Evolutionary conservation across 2,888 invertebrate genomes (phyloP).

Genomic region (Drosophila mayaguana): DNA sequence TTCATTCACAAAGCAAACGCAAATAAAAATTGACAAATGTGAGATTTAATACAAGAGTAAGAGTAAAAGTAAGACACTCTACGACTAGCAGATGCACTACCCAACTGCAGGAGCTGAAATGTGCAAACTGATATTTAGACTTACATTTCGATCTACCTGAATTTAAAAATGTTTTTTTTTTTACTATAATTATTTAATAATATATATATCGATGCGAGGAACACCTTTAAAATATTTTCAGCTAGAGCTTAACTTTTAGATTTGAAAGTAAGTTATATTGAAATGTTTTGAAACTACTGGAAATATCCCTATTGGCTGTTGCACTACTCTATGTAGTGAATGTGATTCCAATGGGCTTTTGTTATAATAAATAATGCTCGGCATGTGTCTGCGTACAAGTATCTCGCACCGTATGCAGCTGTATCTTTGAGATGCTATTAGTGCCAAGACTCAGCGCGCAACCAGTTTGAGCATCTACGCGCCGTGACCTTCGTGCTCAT

Average conservation of each 20-base stretch:
- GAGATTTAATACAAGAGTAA: conserved; percentile 30
- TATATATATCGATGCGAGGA: no score
- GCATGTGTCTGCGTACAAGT: conserved; percentile 37
- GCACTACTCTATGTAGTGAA: neutral
- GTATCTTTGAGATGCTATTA: conserved; percentile 42
- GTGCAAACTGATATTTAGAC: neutral
- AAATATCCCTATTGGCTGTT: neutral
- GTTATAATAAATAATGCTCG: conserved; percentile 55
- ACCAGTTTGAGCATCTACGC: conserved; percentile 46
- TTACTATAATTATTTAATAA: no score
- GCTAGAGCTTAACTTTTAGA: no score
- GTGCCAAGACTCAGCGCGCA: conserved; percentile 9
- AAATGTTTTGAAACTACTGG: no score
- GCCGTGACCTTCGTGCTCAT: conserved; percentile 71
- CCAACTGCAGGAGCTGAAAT: neutral
- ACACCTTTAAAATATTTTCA: no score
- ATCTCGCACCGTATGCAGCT: conserved; percentile 27
- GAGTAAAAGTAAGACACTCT: neutral
- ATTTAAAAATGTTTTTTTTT: no score
- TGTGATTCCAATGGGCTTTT: neutral
- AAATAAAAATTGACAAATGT: conserved; percentile 63
- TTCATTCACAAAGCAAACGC: conserved; percentile 45
- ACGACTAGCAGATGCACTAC: neutral
- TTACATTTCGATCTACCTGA: no score
- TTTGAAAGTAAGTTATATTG: no score